A percentile compares a stretch with the other conserved stretches of the same genome.
phyloP scores from a whole-genome alignment of 2,888 invertebrate genomes.

The Hanleya hanleyi region DNA sequence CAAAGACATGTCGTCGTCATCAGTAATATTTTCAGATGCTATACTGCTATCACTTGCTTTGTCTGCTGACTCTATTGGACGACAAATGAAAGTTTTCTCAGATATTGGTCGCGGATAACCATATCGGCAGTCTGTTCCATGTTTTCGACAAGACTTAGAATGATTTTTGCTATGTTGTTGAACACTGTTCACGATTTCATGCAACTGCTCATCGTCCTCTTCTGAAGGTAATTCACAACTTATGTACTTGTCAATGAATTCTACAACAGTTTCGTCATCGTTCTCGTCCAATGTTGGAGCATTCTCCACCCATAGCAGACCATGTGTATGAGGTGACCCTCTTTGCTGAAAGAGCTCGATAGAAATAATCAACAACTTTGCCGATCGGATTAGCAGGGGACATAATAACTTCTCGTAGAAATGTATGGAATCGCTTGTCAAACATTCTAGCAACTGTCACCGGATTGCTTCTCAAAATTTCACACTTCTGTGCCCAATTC shows the following conservation, averaged over 20 bases:
- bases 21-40: background rate
- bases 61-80: background rate
- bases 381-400: background rate
- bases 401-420: background rate
- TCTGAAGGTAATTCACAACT: background rate
- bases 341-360: too few species aligned
- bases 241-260: background rate
- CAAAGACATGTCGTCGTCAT: background rate
- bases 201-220: background rate
- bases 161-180: too few species aligned
- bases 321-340: too few species aligned
- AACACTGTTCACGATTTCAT: too few species aligned
- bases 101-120: background rate
- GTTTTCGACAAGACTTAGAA: too few species aligned
- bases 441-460: background rate
- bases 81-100: background rate
- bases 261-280: too few species aligned
- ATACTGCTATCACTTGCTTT: background rate
- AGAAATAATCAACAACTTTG: background rate
- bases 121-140: too few species aligned
- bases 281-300: too few species aligned
- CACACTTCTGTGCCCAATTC: too few species aligned
- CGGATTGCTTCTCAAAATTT: background rate
- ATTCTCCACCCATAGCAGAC: too few species aligned
- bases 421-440: too few species aligned